Percentiles rank a stretch among this genome's conserved stretches.
Evolutionary conservation across 2,888 invertebrate genomes (phyloP).

Genomic region (Stratiomys singularior): DNA sequence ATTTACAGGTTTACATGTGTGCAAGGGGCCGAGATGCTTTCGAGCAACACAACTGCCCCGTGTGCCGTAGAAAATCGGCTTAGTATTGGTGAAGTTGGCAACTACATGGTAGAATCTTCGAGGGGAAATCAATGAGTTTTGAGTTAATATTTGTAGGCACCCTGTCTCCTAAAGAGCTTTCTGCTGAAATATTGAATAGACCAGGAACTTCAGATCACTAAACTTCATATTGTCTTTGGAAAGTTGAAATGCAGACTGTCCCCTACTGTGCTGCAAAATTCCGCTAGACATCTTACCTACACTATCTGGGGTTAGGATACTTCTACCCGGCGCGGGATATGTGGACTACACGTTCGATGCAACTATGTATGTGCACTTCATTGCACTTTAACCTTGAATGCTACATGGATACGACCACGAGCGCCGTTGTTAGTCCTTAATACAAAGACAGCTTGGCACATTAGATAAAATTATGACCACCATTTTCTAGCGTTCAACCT

Average conservation of each 20-base stretch:
- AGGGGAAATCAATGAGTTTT: neutral
- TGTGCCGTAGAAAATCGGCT: too few relatives aligned
- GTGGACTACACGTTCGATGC: neutral
- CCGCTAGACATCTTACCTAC: neutral
- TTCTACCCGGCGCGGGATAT: neutral
- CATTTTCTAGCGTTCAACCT: too few relatives aligned
- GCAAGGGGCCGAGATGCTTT: too few relatives aligned
- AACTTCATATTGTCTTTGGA: too few relatives aligned
- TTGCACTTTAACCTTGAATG: constrained; percentile 66
- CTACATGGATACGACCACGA: constrained; percentile 48
- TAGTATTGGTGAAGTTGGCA: too few relatives aligned
- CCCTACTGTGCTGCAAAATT: too few relatives aligned
- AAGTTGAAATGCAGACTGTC: neutral
- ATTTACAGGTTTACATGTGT: too few relatives aligned
- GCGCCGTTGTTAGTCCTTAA: neutral
- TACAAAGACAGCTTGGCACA: neutral
- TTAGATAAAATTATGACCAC: constrained; percentile 46
- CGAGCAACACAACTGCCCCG: too few relatives aligned
- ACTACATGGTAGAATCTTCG: too few relatives aligned
- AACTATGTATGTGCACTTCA: constrained; percentile 56
- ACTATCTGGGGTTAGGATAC: neutral
- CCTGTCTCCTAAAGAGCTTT: constrained; percentile 2
- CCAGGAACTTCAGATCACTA: neutral
- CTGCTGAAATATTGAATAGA: neutral
- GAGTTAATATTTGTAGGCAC: neutral